Percentiles rank a stretch among this genome's conserved stretches.
Conservation (phyloP, 1,140 invertebrate species). For the Ooceraea biroi region DNA sequence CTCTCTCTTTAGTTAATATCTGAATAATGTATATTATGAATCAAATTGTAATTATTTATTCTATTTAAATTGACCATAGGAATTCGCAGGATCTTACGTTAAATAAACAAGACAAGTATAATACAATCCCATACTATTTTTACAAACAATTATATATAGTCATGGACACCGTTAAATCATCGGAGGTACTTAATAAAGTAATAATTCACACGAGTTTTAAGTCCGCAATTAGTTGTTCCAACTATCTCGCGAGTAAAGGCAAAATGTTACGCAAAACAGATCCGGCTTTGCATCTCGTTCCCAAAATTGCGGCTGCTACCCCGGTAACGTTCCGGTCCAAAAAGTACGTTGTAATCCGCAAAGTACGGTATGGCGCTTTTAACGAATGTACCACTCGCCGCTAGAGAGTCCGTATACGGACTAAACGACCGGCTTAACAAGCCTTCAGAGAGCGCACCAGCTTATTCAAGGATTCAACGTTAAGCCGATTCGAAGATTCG, state of each 20-base stretch:
- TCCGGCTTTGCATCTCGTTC: constrained; percentile 40
- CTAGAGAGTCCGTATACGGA: constrained; percentile 30
- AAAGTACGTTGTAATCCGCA: constrained; percentile 53
- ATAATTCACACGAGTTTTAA: constrained; percentile 37
- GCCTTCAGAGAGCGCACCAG: constrained; percentile 37
- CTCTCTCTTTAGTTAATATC: background rate
- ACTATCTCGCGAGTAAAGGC: constrained; percentile 37
- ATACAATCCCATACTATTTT: constrained; percentile 20
- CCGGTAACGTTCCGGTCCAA: background rate
- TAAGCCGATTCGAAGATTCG: constrained; percentile 60
- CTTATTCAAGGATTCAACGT: constrained; percentile 60
- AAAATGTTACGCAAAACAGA: constrained; percentile 53
- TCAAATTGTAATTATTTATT: background rate
- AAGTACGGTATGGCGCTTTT: constrained; percentile 23
- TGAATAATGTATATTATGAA: background rate
- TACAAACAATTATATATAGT: constrained; percentile 10
- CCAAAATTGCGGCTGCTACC: constrained; percentile 23
- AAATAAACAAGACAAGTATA: background rate
- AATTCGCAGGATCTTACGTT: background rate
- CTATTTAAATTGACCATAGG: background rate
- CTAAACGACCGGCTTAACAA: constrained; percentile 52
- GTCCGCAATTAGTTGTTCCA: constrained; percentile 35
- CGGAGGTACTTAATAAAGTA: constrained; percentile 49
- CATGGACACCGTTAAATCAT: background rate
- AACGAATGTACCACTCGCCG: constrained; percentile 30